These are phyloP conservation scores for Aphelocoma californica DNA, from an alignment of 2,797 vertebrate genomes.

Conservation along the genomic window DNA sequence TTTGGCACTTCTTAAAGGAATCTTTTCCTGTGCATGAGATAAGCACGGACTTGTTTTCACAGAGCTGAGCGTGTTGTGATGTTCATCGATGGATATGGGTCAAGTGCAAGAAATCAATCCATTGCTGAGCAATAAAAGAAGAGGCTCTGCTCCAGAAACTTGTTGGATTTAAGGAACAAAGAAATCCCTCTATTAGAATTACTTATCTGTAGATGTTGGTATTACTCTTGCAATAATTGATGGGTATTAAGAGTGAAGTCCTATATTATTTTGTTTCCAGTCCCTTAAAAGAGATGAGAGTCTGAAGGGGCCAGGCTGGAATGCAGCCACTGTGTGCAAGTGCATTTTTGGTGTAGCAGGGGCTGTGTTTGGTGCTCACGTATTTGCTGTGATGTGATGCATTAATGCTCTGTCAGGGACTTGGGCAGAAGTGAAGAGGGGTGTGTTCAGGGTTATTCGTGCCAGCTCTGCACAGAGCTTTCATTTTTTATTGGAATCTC, in stretches of 20 bases:
- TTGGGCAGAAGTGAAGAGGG: neutral
- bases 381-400: neutral
- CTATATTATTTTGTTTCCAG: neutral
- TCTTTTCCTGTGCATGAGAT: neutral
- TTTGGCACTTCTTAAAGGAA: neutral
- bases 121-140: neutral
- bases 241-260: neutral
- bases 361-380: neutral
- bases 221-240: neutral
- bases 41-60: neutral
- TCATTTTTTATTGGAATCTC: neutral
- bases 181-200: neutral
- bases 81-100: neutral
- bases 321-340: neutral
- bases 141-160: neutral
- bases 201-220: neutral
- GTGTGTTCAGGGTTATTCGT: neutral
- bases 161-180: neutral
- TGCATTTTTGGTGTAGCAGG: neutral
- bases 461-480: neutral
- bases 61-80: neutral
- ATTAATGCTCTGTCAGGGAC: neutral
- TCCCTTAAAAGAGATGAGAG: neutral
- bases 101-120: neutral
- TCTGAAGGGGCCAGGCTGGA: neutral